Evolutionary conservation across 2,113 vertebrate genomes (phyloP), one percentile per base, ranked within the genome.

Genomic region (Ptyas mucosa): DNA sequence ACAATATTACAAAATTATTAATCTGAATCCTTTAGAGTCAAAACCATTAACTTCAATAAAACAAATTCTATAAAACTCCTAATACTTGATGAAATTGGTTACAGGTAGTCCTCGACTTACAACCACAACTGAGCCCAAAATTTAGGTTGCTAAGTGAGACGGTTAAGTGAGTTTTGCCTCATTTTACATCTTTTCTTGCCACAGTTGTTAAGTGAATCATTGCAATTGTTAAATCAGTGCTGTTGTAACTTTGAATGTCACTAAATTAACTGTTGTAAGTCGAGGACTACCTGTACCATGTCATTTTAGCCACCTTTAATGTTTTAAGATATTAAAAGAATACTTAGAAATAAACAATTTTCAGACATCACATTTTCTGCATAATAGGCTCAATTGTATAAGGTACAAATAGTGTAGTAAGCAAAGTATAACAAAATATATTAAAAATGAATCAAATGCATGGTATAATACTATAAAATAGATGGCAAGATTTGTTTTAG

Each of bases 281-380:
- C 0, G 9, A 61, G 9, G 58, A 11, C 9, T 61, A 61, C 3
- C 58, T 61, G 24, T 61, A 61, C 58, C 24, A 26, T 61, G 92
- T 91, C 29, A 0, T 93, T 95, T 96, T 97, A 97, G 96, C 95
- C 96, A 96, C 90, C 94, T 96, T 97, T 97, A 97, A 96, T 96
- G 95, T 49, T 94, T 93, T 92, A 58, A 93, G 85, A 53, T 87
- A 89, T 89, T 92, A 29, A 87, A 12, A 93, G 87, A 92, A 92
- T 53, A 92, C 81, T 81, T 6, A 86, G 34, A 94, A 94, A 92
- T 90, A 26, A 6, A 51, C 91, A 90, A 95, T 93, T 89, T 49
- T 94, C 81, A 94, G 11, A 94, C 92, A 54, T 87, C 89, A 61
- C 24, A 88, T 52, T 86, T 90, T 4, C 2, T 90, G 49, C 15